A percentile compares a stretch with the other conserved stretches of the same genome.
Conservation (phyloP, 2,888 invertebrate genomes). For the Epiperipatus broadwayi region DNA sequence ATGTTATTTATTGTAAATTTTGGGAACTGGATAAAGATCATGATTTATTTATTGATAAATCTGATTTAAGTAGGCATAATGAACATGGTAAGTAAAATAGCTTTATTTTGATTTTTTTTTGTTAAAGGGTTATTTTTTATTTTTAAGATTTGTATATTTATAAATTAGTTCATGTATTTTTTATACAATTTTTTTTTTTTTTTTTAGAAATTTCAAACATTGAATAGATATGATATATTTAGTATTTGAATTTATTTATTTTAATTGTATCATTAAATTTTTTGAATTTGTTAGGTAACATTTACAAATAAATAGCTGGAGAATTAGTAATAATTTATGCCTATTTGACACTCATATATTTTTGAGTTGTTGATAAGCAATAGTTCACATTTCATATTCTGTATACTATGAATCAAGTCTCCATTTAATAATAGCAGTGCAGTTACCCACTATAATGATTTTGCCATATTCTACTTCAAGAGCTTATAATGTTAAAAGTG, state of each 20-base stretch:
- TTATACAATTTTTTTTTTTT: conserved; percentile 7
- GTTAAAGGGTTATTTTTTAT: not conserved
- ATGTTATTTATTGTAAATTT: conserved; percentile 99
- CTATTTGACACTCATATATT: too few relatives aligned
- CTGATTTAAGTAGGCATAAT: conserved; percentile 80
- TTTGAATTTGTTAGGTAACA: too few relatives aligned
- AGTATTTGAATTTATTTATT: not conserved
- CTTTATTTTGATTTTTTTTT: conserved; percentile 6
- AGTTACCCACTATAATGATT: too few relatives aligned
- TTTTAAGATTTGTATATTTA: conserved; percentile 11
- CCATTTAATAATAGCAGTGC: too few relatives aligned
- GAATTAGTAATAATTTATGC: too few relatives aligned
- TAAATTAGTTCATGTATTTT: not conserved
- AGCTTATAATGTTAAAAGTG: too few relatives aligned
- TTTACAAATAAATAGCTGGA: too few relatives aligned
- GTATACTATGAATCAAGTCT: too few relatives aligned
- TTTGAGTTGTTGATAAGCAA: too few relatives aligned
- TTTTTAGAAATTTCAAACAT: not conserved
- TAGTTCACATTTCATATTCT: too few relatives aligned
- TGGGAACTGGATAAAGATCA: conserved; percentile 99
- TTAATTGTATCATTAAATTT: conserved; percentile 6
- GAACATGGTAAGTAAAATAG: conserved; percentile 69
- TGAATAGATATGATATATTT: too few relatives aligned
- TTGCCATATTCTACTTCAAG: too few relatives aligned
- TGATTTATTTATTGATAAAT: conserved; percentile 81